Percentiles rank a stretch among this genome's conserved stretches.
phyloP scores from a whole-genome alignment of 2,888 invertebrate species.

The Arctia plantaginis region DNA sequence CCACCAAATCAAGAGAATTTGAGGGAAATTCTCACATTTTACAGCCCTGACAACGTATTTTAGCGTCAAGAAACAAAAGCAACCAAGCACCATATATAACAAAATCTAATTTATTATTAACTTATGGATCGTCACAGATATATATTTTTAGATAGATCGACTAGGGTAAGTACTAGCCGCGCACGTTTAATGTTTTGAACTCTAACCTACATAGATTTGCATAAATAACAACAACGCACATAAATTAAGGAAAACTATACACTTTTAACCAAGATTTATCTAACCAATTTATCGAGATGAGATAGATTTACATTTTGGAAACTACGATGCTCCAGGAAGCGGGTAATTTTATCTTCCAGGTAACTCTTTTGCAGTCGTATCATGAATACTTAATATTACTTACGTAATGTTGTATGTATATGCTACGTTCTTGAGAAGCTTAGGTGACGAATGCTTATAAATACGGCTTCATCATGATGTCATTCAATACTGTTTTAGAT shows the following conservation, averaged over 20 bases:
- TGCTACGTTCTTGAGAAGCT: slow-evolving; percentile 21
- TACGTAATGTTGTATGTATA: slow-evolving; percentile 27
- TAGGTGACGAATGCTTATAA: slow-evolving; percentile 36
- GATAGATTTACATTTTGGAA: slow-evolving; percentile 28
- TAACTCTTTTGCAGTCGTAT: slow-evolving; percentile 11
- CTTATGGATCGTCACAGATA: slow-evolving; percentile 11
- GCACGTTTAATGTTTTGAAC: slow-evolving; percentile 1
- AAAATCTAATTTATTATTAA: slow-evolving; percentile 11
- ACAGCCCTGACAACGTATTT: no score
- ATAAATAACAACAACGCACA: not conserved
- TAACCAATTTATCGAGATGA: slow-evolving; percentile 24
- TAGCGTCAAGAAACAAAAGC: no score
- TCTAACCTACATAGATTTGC: not conserved
- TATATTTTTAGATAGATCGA: slow-evolving; percentile 17
- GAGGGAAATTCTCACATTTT: no score
- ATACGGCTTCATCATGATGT: slow-evolving; percentile 51
- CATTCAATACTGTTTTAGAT: slow-evolving; percentile 49
- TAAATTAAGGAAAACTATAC: not conserved
- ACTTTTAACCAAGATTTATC: not conserved
- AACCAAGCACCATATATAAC: not conserved
- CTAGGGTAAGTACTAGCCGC: not conserved
- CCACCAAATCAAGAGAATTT: no score
- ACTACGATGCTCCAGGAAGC: slow-evolving; percentile 47
- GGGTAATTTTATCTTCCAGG: slow-evolving; percentile 37
- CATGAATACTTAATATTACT: slow-evolving; percentile 17